These are phyloP conservation scores for Dryoscopus gambensis DNA, from an alignment of 2,113 vertebrate species.

Conservation along the genomic window DNA sequence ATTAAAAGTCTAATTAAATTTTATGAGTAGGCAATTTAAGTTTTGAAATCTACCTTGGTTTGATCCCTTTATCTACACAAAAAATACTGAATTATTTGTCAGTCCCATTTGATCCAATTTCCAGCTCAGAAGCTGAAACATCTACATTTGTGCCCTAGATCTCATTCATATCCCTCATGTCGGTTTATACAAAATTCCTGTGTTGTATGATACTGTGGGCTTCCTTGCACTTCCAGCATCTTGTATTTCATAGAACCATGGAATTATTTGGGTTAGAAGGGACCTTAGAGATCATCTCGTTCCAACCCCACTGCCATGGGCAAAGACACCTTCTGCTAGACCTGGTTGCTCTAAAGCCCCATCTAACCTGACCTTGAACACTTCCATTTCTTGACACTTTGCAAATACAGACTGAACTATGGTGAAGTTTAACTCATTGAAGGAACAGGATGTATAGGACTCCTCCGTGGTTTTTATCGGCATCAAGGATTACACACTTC, in stretches of 20 bases:
- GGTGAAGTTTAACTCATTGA: neutral
- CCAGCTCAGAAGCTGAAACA: neutral
- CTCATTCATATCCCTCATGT: neutral
- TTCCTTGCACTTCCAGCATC: neutral
- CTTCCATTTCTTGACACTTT: neutral
- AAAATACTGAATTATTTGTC: neutral
- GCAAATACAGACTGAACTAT: neutral
- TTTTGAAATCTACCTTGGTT: neutral
- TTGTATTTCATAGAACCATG: neutral
- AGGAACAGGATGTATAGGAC: neutral
- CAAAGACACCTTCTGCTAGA: neutral
- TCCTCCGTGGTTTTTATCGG: rapidly evolving
- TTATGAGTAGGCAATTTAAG: neutral
- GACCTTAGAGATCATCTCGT: neutral
- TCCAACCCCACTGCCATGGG: neutral
- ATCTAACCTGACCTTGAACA: neutral
- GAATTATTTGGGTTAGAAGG: neutral
- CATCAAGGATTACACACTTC: neutral
- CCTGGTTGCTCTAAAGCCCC: neutral
- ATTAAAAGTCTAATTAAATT: neutral
- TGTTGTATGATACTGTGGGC: neutral
- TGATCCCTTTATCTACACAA: neutral
- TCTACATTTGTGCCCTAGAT: neutral
- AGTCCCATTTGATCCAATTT: neutral
- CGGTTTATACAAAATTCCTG: neutral